These are phyloP conservation scores for Trichopria drosophilae DNA, from an alignment of 2,888 invertebrate genomes.

Conservation along the genomic window DNA sequence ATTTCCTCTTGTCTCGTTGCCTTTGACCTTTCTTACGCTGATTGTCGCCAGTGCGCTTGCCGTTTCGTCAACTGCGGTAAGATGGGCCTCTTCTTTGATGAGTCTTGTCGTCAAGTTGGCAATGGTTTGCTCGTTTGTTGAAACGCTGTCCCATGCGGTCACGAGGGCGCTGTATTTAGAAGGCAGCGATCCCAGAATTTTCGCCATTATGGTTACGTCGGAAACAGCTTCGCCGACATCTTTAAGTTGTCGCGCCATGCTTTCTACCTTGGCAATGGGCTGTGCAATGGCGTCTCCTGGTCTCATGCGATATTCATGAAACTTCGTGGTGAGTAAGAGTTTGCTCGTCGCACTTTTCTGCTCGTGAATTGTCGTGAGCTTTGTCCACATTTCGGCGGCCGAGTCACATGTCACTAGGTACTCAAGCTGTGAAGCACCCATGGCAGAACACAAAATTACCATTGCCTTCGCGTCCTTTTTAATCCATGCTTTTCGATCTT, in stretches of 20 bases:
- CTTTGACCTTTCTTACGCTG: not conserved
- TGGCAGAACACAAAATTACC: slow-evolving; percentile 18
- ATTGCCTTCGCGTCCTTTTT: slow-evolving; percentile 18
- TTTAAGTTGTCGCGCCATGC: too few species aligned
- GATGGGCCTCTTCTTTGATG: too few species aligned
- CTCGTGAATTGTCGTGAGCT: slow-evolving; percentile 17
- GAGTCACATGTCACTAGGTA: slow-evolving; percentile 16
- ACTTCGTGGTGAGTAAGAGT: too few species aligned
- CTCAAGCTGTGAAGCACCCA: slow-evolving; percentile 10
- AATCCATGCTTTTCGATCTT: slow-evolving; percentile 4
- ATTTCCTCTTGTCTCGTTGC: too few species aligned
- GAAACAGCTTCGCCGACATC: too few species aligned
- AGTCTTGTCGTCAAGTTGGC: slow-evolving; percentile 22
- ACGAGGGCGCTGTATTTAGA: slow-evolving; percentile 23
- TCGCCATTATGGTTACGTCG: too few species aligned
- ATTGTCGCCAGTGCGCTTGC: slow-evolving; percentile 11
- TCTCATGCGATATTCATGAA: too few species aligned
- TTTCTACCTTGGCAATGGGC: too few species aligned
- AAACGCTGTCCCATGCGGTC: slow-evolving; percentile 29
- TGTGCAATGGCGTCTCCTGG: too few species aligned
- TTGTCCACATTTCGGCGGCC: slow-evolving; percentile 17
- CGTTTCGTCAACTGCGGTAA: slow-evolving; percentile 7
- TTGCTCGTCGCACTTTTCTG: too few species aligned
- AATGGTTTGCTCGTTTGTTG: slow-evolving; percentile 24
- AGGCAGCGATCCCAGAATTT: too few species aligned